phyloP scores from a whole-genome alignment of 2,113 vertebrate genomes.

The Toxotes chatareus region DNA sequence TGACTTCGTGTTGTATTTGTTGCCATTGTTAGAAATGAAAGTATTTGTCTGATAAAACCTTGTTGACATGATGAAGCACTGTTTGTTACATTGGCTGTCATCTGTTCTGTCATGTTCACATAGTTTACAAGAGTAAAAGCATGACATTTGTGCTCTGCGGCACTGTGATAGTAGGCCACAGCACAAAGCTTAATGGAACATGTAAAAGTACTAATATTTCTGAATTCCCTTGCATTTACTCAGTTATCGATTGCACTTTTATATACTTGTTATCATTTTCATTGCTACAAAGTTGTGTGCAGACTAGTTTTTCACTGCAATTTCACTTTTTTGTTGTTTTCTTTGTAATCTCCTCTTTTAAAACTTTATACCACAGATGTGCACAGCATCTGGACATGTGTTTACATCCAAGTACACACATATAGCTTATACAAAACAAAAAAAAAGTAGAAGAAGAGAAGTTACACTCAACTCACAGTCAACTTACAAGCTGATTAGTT shows the following conservation, averaged over 20 bases:
- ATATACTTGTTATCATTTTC: conserved; percentile 18
- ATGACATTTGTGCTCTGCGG: neutral
- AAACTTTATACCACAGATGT: neutral
- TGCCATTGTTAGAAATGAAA: conserved; percentile 1
- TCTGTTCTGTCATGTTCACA: conserved; percentile 16
- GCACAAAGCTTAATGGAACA: conserved; percentile 42
- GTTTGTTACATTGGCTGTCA: neutral
- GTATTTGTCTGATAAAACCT: conserved; percentile 4
- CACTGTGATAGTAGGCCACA: neutral
- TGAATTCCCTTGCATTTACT: conserved; percentile 20
- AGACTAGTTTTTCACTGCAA: neutral
- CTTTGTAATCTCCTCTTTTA: neutral
- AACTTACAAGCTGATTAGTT: too few relatives aligned
- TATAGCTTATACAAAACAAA: neutral
- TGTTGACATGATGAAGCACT: neutral
- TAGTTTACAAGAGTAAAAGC: conserved; percentile 8
- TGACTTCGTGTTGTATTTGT: neutral
- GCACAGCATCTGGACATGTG: neutral
- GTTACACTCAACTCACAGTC: too few relatives aligned
- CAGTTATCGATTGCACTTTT: conserved; percentile 2
- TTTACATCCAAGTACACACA: neutral
- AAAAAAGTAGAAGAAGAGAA: too few relatives aligned
- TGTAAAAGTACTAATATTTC: conserved; percentile 14
- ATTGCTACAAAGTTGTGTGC: neutral
- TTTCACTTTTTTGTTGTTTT: neutral